Evolutionary conservation across 2,888 invertebrate genomes (phyloP).

Genomic region (Caenorhabditis parvicauda): DNA sequence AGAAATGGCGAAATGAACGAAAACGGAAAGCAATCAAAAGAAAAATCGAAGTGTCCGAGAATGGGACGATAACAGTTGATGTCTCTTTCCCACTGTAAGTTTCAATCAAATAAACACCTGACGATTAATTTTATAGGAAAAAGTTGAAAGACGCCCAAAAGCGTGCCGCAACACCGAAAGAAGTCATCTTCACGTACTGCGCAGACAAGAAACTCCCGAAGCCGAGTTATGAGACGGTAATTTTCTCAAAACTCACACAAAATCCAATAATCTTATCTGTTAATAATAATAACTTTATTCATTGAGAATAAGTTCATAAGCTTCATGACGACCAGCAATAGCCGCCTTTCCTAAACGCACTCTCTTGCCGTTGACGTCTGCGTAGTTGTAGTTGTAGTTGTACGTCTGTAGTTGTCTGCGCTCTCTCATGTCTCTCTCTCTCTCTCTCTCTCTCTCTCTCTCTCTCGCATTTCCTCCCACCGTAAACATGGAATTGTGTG

Average conservation of each 20-base stretch:
- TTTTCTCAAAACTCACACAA: no score
- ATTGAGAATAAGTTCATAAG: no score
- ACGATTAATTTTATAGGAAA: slow-evolving; percentile 14
- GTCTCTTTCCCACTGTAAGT: slow-evolving; percentile 48
- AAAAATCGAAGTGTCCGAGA: slow-evolving; percentile 16
- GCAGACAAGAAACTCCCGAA: slow-evolving; percentile 23
- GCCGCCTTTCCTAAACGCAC: no score
- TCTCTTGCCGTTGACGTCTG: not conserved
- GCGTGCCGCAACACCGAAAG: slow-evolving; percentile 45
- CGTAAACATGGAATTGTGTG: no score
- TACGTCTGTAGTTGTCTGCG: not conserved
- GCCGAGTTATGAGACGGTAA: slow-evolving; percentile 43
- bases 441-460: no score
- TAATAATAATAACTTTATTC: no score
- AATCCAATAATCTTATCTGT: no score
- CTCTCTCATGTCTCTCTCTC: not conserved
- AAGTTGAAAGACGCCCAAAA: slow-evolving; percentile 27
- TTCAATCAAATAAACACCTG: not conserved
- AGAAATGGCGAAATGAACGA: slow-evolving; percentile 20
- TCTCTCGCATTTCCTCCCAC: no score
- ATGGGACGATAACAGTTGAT: slow-evolving; percentile 36
- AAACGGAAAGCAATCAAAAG: slow-evolving; percentile 31
- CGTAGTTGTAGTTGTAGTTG: not conserved
- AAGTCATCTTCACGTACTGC: slow-evolving; percentile 46
- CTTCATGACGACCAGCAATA: no score